Evolutionary conservation across 2,888 invertebrate species (phyloP).

Genomic region (Holacanthella duospinosa): DNA sequence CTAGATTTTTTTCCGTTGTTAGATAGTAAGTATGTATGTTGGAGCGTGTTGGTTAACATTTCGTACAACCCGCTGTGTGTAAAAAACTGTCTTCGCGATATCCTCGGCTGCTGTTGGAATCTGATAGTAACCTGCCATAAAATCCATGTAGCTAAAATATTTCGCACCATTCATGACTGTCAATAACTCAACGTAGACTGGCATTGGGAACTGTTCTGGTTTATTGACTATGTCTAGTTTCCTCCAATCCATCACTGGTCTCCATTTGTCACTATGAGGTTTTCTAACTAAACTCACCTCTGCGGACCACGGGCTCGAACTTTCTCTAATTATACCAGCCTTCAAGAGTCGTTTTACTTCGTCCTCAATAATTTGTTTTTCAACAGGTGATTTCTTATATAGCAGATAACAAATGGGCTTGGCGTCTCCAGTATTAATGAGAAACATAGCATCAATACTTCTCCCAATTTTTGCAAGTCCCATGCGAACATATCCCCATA

Average conservation of each 20-base stretch:
- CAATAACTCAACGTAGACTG: constrained; percentile 41
- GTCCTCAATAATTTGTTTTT: neutral
- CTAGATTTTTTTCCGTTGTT: neutral
- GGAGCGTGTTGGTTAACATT: neutral
- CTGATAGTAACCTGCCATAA: constrained; percentile 39
- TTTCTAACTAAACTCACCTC: neutral
- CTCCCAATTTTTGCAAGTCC: neutral
- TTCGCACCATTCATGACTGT: constrained; percentile 37
- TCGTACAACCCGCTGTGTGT: too few species aligned
- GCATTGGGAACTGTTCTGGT: constrained; percentile 40
- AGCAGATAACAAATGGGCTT: neutral
- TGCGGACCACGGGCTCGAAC: neutral
- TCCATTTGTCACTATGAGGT: neutral
- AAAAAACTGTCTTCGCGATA: constrained; percentile 40
- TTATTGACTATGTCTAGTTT: constrained; percentile 37
- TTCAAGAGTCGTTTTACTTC: neutral
- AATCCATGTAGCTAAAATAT: constrained; percentile 39
- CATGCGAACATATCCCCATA: constrained; percentile 5
- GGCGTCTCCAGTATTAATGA: constrained; percentile 6
- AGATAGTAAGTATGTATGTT: neutral
- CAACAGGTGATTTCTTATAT: constrained; percentile 4
- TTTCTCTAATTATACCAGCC: neutral
- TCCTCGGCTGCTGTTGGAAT: constrained; percentile 39
- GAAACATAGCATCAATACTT: neutral
- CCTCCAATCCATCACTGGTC: constrained; percentile 34